Evolutionary conservation across 2,113 vertebrate species (phyloP), one percentile per base, ranked within the genome.

Genomic region (Rhea pennata): DNA sequence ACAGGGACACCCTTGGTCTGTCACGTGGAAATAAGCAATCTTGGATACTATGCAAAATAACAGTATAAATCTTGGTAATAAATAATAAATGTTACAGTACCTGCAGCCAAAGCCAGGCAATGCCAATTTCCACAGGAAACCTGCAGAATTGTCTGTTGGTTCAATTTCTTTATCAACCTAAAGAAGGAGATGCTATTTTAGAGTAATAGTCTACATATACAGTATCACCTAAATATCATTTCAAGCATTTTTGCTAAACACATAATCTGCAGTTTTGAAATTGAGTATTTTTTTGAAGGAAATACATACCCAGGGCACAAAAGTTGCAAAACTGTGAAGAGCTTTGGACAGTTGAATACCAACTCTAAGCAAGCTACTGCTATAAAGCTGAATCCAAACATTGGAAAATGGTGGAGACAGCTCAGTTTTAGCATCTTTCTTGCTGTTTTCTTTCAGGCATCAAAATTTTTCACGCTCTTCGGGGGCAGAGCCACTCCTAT

Each of bases 121-220:
- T 99, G 99, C 97, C 99, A 99, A 92, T 99, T 99, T 88, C 99
- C 99, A 98, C 99, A 99, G 97, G 99, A 99, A 61, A 99, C 99
- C 97, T 99, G 99, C 84, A 99, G 98, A 96, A 99, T 99, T 8
- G 94, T 98, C 97, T 99, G 99, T 80, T 99, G 99, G 93, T 98
- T 99, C 95, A 99, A 96, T 76, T 99, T 99, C 95, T 99, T 99
- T 91, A 99, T 99, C 98, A 99, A 98, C 97, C 99, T 99, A 80
- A 82, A 96, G 46, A 33, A 61, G 48, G 90, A 2, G 0, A 79
- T 27, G 58, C 1, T 24, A 27, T 59, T 92, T 94, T 83, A 93
- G 72, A 88, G 65, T 36, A 71, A 56, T 6, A 12, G 7, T 64
- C 46, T 54, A 72, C 7, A 61, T 82, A 90, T 7, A 48, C 5